Conservation (phyloP, 1,140 invertebrate genomes). For the Sycophaga agraensis region DNA sequence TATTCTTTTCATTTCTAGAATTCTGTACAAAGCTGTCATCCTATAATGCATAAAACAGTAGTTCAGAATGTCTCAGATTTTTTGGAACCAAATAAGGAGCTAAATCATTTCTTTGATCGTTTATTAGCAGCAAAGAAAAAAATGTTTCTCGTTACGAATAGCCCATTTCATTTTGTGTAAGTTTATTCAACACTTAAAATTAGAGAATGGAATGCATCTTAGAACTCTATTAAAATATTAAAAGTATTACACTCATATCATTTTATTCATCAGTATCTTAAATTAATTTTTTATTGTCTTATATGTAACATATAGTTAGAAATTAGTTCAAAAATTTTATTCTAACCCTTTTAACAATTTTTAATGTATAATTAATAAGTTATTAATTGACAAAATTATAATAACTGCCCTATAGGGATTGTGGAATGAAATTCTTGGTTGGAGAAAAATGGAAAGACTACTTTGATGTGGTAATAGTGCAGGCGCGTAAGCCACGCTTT, state of each 20-base stretch:
- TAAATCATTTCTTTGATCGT: constrained; percentile 76
- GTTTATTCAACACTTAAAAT: too few species aligned
- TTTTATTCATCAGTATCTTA: too few species aligned
- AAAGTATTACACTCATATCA: too few species aligned
- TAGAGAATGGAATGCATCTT: too few species aligned
- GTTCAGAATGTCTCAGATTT: constrained; percentile 77
- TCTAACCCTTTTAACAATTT: too few species aligned
- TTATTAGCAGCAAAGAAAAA: constrained; percentile 78
- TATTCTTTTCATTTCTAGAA: constrained; percentile 62
- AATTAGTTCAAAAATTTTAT: too few species aligned
- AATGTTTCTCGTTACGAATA: constrained; percentile 95
- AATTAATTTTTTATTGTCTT: too few species aligned
- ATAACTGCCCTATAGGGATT: constrained; percentile 78
- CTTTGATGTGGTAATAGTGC: constrained; percentile 94
- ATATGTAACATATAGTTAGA: too few species aligned
- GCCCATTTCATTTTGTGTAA: constrained; percentile 96
- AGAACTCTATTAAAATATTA: too few species aligned
- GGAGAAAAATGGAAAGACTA: constrained; percentile 87
- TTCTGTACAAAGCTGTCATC: constrained; percentile 86
- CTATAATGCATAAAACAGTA: constrained; percentile 86
- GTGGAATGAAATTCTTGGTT: constrained; percentile 87
- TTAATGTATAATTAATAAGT: too few species aligned
- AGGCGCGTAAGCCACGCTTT: constrained; percentile 93
- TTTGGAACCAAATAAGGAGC: constrained; percentile 74
- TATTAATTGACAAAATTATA: too few species aligned